Evolutionary conservation across 2,113 vertebrate genomes (phyloP).

Genomic region (Crotophaga sulcirostris): DNA sequence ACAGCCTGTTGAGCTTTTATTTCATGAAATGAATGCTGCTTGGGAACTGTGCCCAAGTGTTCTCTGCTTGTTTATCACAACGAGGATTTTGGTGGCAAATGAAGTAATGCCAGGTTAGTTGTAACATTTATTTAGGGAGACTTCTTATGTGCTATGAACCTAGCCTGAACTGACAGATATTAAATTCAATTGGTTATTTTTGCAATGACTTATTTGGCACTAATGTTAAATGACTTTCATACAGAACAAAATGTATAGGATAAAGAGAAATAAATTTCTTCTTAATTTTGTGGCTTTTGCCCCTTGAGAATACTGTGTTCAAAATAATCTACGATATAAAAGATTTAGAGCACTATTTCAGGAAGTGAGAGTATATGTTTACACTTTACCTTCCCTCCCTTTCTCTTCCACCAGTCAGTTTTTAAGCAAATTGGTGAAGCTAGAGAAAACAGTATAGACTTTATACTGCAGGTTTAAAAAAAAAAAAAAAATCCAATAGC

Average conservation of each 20-base stretch:
- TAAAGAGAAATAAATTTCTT: background rate
- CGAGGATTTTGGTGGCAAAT: background rate
- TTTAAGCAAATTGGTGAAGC: background rate
- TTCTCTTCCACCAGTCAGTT: background rate
- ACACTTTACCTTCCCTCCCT: background rate
- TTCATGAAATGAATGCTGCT: background rate
- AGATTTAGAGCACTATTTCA: background rate
- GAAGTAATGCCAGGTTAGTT: conserved; percentile 3
- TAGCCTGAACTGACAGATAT: background rate
- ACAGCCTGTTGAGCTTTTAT: background rate
- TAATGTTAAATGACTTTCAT: background rate
- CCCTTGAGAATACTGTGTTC: background rate
- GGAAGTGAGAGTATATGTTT: background rate
- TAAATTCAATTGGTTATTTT: background rate
- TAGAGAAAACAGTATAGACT: background rate
- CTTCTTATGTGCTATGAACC: background rate
- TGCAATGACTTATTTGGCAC: background rate
- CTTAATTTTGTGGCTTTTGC: background rate
- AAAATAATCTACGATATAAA: background rate
- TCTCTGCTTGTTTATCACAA: background rate
- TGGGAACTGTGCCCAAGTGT: background rate
- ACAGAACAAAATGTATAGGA: background rate
- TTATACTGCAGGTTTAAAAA: background rate
- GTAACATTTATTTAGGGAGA: background rate
- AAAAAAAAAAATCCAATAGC: background rate